Evolutionary conservation across 2,113 vertebrate genomes (phyloP).

Genomic region (Silurus meridionalis): DNA sequence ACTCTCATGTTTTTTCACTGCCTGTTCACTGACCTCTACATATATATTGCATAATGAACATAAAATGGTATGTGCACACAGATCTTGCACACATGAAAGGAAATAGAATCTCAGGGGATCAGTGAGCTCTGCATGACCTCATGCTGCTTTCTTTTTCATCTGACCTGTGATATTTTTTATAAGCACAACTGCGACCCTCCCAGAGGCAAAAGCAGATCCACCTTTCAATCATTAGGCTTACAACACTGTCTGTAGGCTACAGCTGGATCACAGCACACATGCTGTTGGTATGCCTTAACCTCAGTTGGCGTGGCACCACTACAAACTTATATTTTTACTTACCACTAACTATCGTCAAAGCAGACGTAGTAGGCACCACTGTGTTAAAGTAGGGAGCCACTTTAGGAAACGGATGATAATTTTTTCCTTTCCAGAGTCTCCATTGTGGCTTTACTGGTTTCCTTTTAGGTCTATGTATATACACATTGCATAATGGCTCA

Average conservation of each 20-base stretch:
- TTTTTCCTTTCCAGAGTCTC: constrained; percentile 59
- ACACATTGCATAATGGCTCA: background rate
- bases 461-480: constrained; percentile 34
- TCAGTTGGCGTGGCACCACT: constrained; percentile 31
- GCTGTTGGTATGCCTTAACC: background rate
- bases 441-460: constrained; percentile 50
- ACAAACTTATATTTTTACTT: constrained; percentile 46
- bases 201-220: background rate
- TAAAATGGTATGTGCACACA: background rate
- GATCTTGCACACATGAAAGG: background rate
- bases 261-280: constrained; percentile 10
- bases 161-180: constrained; percentile 5
- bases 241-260: background rate
- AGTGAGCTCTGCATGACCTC: background rate
- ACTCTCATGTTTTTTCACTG: background rate
- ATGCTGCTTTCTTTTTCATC: constrained; percentile 19
- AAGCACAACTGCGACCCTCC: background rate
- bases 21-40: background rate
- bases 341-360: constrained; percentile 41
- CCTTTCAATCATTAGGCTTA: background rate
- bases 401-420: constrained; percentile 36
- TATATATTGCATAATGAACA: background rate
- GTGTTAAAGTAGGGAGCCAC: constrained; percentile 29
- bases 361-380: constrained; percentile 5
- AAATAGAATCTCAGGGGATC: background rate